These are phyloP conservation scores for Chrysemys picta DNA, from an alignment of 2,113 vertebrate species.

Conservation along the genomic window DNA sequence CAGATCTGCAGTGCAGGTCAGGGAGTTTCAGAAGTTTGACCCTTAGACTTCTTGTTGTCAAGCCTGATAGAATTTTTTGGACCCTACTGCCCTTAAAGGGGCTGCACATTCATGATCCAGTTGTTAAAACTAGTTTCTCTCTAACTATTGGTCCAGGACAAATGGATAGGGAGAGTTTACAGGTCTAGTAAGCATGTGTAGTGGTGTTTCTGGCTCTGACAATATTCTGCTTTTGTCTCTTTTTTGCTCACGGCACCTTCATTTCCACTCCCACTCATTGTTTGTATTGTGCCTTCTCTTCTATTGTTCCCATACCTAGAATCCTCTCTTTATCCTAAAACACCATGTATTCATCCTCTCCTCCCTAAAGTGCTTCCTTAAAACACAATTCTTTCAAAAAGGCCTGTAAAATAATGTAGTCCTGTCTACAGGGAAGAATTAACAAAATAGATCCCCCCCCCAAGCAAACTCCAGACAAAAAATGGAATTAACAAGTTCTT, in stretches of 20 bases:
- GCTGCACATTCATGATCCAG: neutral
- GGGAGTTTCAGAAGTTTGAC: neutral
- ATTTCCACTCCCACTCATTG: neutral
- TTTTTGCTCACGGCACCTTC: neutral
- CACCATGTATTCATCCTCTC: conserved; percentile 8
- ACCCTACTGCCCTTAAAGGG: neutral
- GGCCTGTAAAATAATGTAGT: neutral
- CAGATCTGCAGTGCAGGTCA: neutral
- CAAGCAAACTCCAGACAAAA: neutral
- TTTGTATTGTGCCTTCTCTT: neutral
- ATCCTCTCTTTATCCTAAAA: conserved; percentile 32
- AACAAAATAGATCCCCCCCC: neutral
- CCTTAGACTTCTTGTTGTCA: neutral
- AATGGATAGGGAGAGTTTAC: neutral
- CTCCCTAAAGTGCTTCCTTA: conserved; percentile 34
- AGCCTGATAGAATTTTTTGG: neutral
- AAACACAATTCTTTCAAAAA: conserved; percentile 26
- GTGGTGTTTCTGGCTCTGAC: neutral
- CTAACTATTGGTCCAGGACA: neutral
- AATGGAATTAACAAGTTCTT: neutral
- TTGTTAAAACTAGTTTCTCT: neutral
- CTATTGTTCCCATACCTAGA: neutral
- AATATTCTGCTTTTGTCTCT: neutral
- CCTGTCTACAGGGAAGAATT: neutral
- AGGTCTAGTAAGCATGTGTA: neutral